phyloP scores from a whole-genome alignment of 2,888 invertebrate species.

The Luffia ferchaultella region DNA sequence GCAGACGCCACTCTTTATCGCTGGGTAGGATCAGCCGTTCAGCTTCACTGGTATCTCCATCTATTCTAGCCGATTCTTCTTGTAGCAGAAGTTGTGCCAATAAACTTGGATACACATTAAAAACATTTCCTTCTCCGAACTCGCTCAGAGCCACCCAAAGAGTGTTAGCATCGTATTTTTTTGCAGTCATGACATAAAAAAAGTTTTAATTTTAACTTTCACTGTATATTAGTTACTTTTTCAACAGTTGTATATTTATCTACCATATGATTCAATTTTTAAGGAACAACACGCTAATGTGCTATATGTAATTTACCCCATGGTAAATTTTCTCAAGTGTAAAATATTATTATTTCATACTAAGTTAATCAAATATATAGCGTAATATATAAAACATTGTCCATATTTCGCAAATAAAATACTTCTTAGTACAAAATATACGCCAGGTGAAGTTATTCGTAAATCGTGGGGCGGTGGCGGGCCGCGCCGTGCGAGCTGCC shows the following conservation, averaged over 20 bases:
- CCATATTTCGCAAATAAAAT: no score
- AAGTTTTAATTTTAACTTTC: neutral
- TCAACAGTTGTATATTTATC: no score
- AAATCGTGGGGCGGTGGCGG: neutral
- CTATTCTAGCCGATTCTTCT: constrained; percentile 47
- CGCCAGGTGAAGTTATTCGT: no score
- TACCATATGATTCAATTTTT: no score
- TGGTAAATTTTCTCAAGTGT: no score
- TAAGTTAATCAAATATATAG: no score
- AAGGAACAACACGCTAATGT: no score
- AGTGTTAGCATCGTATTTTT: constrained; percentile 41
- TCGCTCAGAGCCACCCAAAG: constrained; percentile 66
- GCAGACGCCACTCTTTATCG: constrained; percentile 72
- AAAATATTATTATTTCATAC: no score
- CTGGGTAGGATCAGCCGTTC: constrained; percentile 73
- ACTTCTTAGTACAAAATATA: no score
- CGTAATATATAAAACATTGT: no score
- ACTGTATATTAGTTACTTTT: neutral
- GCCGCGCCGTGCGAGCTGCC: neutral
- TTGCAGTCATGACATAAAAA: constrained; percentile 10
- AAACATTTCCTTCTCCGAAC: constrained; percentile 66
- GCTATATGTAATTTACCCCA: no score
- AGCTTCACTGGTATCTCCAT: constrained; percentile 47
- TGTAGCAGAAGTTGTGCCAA: constrained; percentile 68
- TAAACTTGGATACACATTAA: constrained; percentile 71